Base-by-base conservation (phyloP, 2,797 vertebrate genomes). In the Lacerta viridis region DNA sequence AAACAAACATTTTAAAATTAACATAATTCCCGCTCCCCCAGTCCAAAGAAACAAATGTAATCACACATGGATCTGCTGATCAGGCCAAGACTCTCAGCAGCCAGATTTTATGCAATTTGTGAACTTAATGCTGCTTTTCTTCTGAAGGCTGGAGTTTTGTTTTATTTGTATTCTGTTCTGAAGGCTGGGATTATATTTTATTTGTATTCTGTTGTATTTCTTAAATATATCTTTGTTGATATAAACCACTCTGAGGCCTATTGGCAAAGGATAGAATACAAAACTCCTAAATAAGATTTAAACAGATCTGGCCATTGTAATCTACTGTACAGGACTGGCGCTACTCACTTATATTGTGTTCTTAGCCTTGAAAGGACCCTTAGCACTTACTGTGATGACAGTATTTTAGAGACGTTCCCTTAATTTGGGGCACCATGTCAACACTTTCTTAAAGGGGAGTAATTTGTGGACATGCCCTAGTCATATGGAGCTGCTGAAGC, bases 1-100 rank as follows among this genome's bases (percentile, higher is more conserved):
- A 69, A 82, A 77, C 33, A 23, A 66, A 74, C 5, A 55, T 64
- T 86, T 81, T 43, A 79, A 55, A 81, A 66, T 55, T 81, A 82
- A 82, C 72, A 55, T 55, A 64, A 64, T 18, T 64, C 61, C 61
- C 18, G 20, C 29, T 23, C 46, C 50, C 82, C 8, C 39, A 29
- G 27, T 4, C 77, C 80, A 46, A 68, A 71, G 17, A 23, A 23
- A 61, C 74, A 86, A 84, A 50, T 1, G 43, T 11, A 59, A 15
- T 76, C 86, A 39, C 85, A 55, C 50, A 5, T 6, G 1, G 3
- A 64, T 64, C 61, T 64, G 61, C 6, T 64, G 20, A 64, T 64
- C 61, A 64, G 61, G 61, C 61, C 61, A 64, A 64, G 61, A 64
- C 20, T 64, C 20, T 23, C 61, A 64, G 61, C 18, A 64, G 61